phyloP scores from a whole-genome alignment of 2,113 vertebrate genomes.

The Mus pahari region DNA sequence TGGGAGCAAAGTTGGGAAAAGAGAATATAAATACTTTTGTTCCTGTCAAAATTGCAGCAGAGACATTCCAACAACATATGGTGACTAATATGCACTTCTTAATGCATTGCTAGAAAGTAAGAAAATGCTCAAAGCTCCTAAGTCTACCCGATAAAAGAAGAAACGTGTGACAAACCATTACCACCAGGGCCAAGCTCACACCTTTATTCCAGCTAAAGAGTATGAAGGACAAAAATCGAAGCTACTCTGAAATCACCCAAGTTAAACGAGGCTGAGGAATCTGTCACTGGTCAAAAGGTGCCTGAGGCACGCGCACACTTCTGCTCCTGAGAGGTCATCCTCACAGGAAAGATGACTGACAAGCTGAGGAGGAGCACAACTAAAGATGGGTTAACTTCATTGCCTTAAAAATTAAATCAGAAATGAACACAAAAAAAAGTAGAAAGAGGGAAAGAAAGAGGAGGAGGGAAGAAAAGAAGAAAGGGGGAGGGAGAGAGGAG shows the following conservation, averaged over 20 bases:
- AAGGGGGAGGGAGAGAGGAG: background rate
- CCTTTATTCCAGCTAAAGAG: background rate
- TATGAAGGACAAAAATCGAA: background rate
- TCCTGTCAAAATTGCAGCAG: background rate
- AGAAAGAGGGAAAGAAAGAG: too few species aligned
- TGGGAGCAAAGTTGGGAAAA: background rate
- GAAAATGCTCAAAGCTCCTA: background rate
- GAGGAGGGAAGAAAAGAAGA: too few species aligned
- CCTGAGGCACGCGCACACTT: background rate
- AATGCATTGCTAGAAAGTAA: background rate
- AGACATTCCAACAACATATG: background rate
- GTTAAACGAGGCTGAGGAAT: background rate
- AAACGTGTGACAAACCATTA: background rate
- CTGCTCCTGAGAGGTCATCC: background rate
- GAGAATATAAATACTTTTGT: background rate
- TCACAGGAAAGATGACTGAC: background rate
- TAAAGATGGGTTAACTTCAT: background rate
- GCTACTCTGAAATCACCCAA: background rate
- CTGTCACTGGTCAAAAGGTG: too few species aligned
- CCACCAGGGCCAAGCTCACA: background rate
- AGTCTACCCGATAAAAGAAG: background rate
- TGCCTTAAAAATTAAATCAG: background rate
- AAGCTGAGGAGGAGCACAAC: background rate
- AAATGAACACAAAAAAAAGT: background rate
- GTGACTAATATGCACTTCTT: background rate